Percentiles rank a stretch among this genome's conserved stretches.
Conservation (phyloP, 2,797 vertebrate species). For the Chelon labrosus region DNA sequence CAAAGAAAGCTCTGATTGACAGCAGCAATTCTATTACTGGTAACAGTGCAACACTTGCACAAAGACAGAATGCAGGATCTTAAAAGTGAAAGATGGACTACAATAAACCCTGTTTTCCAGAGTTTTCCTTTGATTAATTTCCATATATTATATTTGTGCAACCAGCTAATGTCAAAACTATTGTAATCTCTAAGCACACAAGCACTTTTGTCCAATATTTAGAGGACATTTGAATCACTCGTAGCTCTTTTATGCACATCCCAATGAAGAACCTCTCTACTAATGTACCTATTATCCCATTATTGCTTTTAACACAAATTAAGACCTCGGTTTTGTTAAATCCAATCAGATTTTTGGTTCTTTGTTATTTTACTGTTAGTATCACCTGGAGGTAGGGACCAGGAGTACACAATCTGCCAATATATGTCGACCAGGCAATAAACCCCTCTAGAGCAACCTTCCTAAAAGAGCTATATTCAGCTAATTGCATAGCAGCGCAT, state of each 20-base stretch:
- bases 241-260: background rate
- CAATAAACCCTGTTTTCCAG: background rate
- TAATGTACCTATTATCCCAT: background rate
- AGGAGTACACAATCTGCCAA: background rate
- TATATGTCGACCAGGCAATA: background rate
- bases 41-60: no score
- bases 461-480: background rate
- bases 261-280: background rate
- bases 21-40: background rate
- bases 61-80: no score
- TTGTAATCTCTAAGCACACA: background rate
- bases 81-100: background rate
- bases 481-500: background rate
- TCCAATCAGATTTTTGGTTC: background rate
- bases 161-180: background rate
- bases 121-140: background rate
- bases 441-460: background rate
- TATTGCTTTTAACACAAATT: constrained; percentile 4
- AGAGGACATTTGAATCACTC: background rate
- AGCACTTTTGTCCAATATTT: background rate
- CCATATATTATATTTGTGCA: background rate
- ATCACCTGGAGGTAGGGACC: background rate
- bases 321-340: background rate
- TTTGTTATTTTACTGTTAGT: background rate
- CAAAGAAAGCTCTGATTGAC: background rate